Evolutionary conservation across 2,888 invertebrate species (phyloP).

Genomic region (Yponomeuta cagnagella): DNA sequence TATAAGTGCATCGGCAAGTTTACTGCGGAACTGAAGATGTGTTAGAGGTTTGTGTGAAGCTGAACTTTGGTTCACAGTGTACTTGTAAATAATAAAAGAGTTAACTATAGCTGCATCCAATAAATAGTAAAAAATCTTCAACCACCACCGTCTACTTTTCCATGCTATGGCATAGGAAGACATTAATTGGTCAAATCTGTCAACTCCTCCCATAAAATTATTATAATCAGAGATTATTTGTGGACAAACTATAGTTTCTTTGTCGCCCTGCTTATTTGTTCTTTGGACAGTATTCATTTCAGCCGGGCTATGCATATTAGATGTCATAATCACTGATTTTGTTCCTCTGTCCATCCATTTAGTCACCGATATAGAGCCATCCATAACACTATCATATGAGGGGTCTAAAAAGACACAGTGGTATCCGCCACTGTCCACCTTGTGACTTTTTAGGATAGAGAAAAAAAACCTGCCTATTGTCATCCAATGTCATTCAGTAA

Average conservation of each 20-base stretch:
- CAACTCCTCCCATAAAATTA: conserved; percentile 15
- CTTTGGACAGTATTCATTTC: conserved; percentile 13
- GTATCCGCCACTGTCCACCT: neutral
- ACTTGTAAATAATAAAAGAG: conserved; percentile 18
- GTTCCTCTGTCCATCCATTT: conserved; percentile 17
- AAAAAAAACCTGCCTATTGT: conserved; percentile 8
- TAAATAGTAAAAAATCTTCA: conserved; percentile 18
- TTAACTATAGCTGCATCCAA: conserved; percentile 20
- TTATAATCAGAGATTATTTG: conserved; percentile 15
- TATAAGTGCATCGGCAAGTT: conserved; percentile 14
- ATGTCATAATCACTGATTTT: conserved; percentile 15
- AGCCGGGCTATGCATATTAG: conserved; percentile 14
- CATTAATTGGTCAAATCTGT: conserved; percentile 15
- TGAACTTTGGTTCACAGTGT: conserved; percentile 15
- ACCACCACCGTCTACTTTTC: conserved; percentile 18
- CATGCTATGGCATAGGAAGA: conserved; percentile 13
- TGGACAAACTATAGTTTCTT: conserved; percentile 14
- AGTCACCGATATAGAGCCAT: conserved; percentile 14
- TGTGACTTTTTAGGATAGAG: conserved; percentile 6
- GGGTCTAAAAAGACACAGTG: conserved; percentile 9
- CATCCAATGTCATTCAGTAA: conserved; percentile 9
- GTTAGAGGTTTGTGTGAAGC: conserved; percentile 16
- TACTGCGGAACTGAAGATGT: conserved; percentile 14
- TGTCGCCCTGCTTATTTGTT: conserved; percentile 12
- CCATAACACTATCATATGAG: conserved; percentile 14